Evolutionary conservation across 2,797 vertebrate genomes (phyloP), one percentile per base, ranked within the genome.

Genomic region (Otolemur crassicaudatus): DNA sequence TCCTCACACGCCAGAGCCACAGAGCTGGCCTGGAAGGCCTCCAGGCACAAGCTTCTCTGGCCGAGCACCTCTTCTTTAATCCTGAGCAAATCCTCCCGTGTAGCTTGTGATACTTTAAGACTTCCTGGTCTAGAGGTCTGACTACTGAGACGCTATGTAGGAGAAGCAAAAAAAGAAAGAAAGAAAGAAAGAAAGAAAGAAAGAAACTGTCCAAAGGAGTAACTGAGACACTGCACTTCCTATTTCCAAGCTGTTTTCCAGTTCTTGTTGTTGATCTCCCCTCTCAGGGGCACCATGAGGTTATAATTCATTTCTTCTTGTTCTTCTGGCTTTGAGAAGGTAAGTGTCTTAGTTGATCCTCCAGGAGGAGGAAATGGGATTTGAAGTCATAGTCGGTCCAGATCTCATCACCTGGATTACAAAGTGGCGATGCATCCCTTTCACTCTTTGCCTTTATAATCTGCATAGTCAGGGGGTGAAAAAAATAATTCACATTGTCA

Each of bases 51-150:
- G 49, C 69, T 34, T 37, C 91, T 86, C 92, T 14, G 77, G 83
- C 81, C 56, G 40, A 82, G 67, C 56, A 13, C 31, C 49, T 25
- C 85, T 75, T 70, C 77, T 34, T 86, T 76, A 58, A 80, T 94
- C 73, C 49, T 14, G 29, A 90, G 87, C 77, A 88, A 89, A 72
- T 20, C 37, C 56, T 69, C 77, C 22, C 56, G 20, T 22, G 27
- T 73, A 81, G 75, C 94, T 69, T 76, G 83, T 84, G 76, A 61
- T 16, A 60, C 80, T 77, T 79, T 69, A 86, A 37, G 82, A 83
- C 10, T 23, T 37, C 27, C 72, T n/a, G 31, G 25, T 87, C 72
- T 46, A 67, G 56, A 63, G 67, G 10, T 16, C 72, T 46, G 17
- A 22, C 43, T 34, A 6, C 69, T 23, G 49, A 81, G 65, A 87